Evolutionary conservation across 2,888 invertebrate genomes (phyloP).

Genomic region (Hypercompe scribonia): DNA sequence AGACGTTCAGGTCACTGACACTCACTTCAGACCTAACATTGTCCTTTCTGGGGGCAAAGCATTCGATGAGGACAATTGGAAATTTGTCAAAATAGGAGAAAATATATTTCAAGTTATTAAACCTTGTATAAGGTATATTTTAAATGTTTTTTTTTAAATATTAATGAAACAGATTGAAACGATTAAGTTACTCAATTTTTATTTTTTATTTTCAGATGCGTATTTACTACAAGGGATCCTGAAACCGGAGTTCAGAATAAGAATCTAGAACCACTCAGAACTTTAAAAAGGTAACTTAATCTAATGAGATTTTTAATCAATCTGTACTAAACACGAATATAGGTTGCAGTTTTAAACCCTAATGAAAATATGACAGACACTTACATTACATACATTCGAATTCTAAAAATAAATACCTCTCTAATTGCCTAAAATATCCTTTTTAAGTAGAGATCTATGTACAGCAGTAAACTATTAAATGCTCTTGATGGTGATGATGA

Average conservation of each 20-base stretch:
- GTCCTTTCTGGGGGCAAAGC: slow-evolving; percentile 68
- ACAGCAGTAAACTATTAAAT: too few relatives aligned
- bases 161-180: background rate
- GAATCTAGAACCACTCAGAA: slow-evolving; percentile 36
- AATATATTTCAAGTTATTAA: slow-evolving; percentile 85
- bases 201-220: slow-evolving; percentile 50
- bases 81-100: slow-evolving; percentile 87
- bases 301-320: background rate
- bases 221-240: slow-evolving; percentile 12
- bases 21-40: slow-evolving; percentile 87
- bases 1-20: slow-evolving; percentile 68
- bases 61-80: slow-evolving; percentile 89
- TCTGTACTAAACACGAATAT: background rate
- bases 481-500: too few relatives aligned
- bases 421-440: too few relatives aligned
- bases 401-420: background rate
- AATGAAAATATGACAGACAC: background rate
- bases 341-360: background rate
- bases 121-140: slow-evolving; percentile 63
- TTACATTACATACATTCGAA: background rate
- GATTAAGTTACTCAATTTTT: background rate
- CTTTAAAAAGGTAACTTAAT: slow-evolving; percentile 11
- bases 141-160: background rate
- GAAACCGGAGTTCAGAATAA: background rate
- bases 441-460: too few relatives aligned